A percentile compares a stretch with the other conserved stretches of the same genome.
Evolutionary conservation across 2,113 vertebrate species (phyloP).

Genomic region (Rhinichthys klamathensis): DNA sequence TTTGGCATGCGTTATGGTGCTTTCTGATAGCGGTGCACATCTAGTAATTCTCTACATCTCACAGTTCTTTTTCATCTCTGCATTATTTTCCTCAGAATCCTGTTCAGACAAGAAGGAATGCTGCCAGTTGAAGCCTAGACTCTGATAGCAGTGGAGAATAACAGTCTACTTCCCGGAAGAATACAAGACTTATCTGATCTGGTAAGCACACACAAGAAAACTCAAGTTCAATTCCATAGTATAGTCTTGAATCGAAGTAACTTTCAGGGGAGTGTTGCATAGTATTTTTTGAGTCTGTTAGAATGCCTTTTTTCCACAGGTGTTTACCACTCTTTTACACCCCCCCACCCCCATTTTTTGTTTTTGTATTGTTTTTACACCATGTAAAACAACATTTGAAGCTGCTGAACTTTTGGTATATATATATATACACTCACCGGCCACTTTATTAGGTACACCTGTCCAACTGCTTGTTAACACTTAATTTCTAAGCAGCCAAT

Average conservation of each 20-base stretch:
- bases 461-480: no score
- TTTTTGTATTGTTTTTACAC: neutral
- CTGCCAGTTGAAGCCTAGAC: slow-evolving; percentile 49
- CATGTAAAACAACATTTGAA: neutral
- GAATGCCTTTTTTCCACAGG: no score
- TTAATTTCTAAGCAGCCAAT: no score
- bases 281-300: neutral
- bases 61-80: neutral
- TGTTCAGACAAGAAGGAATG: slow-evolving; percentile 47
- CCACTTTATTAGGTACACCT: no score
- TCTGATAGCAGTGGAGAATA: slow-evolving; percentile 46
- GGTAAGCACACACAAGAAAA: slow-evolving; percentile 40
- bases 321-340: neutral
- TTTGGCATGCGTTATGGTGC: neutral
- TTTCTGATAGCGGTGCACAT: neutral
- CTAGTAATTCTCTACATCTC: neutral
- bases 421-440: no score
- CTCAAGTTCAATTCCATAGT: neutral
- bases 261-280: neutral
- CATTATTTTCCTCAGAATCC: slow-evolving; percentile 48
- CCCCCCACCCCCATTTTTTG: no score
- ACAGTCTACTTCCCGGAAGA: slow-evolving; percentile 29
- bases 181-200: slow-evolving; percentile 38
- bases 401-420: neutral
- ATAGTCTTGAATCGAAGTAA: neutral